A percentile compares a stretch with the other conserved stretches of the same genome.
These are phyloP conservation scores for Rhadinocentrus ornatus DNA, from an alignment of 2,797 vertebrate species.

Conservation along the genomic window DNA sequence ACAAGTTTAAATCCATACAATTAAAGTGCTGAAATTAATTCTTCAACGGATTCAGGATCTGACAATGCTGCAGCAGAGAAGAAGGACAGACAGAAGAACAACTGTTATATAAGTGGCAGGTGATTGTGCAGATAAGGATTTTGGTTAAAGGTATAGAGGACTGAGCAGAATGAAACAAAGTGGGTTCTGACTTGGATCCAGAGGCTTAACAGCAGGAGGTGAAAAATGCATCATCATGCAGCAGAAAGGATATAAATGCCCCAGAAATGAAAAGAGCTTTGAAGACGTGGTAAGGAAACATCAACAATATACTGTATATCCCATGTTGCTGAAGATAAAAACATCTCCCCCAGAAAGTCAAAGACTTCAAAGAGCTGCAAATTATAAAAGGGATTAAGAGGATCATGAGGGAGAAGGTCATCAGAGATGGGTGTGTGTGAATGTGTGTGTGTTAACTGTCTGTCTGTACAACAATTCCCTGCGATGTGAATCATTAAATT, in stretches of 20 bases:
- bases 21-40: slow-evolving; percentile 21
- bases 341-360: slow-evolving; percentile 90
- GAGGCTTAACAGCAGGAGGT: slow-evolving; percentile 38
- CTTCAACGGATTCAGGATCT: slow-evolving; percentile 26
- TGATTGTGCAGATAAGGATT: slow-evolving; percentile 31
- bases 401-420: slow-evolving; percentile 65
- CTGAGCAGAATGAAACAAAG: slow-evolving; percentile 6
- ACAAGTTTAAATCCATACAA: slow-evolving; percentile 35
- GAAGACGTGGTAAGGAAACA: slow-evolving; percentile 87
- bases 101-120: slow-evolving; percentile 6
- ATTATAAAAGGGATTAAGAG: slow-evolving; percentile 67
- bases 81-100: slow-evolving; percentile 25
- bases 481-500: background rate
- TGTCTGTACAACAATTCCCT: background rate
- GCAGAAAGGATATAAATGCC: slow-evolving; percentile 88
- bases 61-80: slow-evolving; percentile 40
- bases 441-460: slow-evolving; percentile 3
- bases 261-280: slow-evolving; percentile 86
- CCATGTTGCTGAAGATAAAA: slow-evolving; percentile 91
- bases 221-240: slow-evolving; percentile 28
- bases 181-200: slow-evolving; percentile 22
- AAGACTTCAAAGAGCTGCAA: slow-evolving; percentile 91
- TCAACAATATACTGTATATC: slow-evolving; percentile 87
- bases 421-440: slow-evolving; percentile 12
- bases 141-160: slow-evolving; percentile 8